Percentiles rank a stretch among this genome's conserved stretches.
These are phyloP conservation scores for Lysiphlebus fabarum DNA, from an alignment of 1,140 invertebrate species.

Conservation along the genomic window DNA sequence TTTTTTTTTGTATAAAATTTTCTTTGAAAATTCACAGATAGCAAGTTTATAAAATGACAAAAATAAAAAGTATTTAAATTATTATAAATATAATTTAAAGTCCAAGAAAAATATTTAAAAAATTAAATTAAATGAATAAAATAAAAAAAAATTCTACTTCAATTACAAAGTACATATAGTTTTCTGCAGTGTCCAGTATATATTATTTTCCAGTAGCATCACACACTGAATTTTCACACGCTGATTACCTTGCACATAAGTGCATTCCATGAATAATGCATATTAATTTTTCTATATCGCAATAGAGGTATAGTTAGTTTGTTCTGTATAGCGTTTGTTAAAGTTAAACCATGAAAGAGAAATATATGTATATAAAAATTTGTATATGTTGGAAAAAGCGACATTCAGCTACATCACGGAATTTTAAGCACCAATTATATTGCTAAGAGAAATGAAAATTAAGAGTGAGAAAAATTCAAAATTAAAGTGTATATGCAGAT, in stretches of 20 bases:
- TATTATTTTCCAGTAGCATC: neutral
- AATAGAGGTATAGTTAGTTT: slow-evolving; percentile 21
- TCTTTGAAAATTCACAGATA: no score
- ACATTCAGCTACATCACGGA: slow-evolving; percentile 17
- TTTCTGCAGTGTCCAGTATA: no score
- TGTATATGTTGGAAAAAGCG: slow-evolving; percentile 14
- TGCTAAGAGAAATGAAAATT: slow-evolving; percentile 16
- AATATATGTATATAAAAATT: no score
- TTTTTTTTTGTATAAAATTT: no score
- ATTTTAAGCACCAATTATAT: slow-evolving; percentile 34
- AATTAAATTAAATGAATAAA: no score
- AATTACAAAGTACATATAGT: no score
- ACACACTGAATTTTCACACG: neutral
- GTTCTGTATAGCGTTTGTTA: neutral
- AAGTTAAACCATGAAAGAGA: no score
- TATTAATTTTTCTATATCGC: slow-evolving; percentile 31
- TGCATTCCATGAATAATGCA: slow-evolving; percentile 30
- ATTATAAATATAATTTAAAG: no score
- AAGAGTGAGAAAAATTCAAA: neutral
- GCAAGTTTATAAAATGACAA: no score
- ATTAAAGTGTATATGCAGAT: neutral
- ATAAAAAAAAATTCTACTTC: no score
- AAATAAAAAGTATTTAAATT: no score
- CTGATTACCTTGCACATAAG: slow-evolving; percentile 15
- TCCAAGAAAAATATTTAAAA: no score